Conservation (phyloP, 2,888 invertebrate genomes). For the Eurois occulta region DNA sequence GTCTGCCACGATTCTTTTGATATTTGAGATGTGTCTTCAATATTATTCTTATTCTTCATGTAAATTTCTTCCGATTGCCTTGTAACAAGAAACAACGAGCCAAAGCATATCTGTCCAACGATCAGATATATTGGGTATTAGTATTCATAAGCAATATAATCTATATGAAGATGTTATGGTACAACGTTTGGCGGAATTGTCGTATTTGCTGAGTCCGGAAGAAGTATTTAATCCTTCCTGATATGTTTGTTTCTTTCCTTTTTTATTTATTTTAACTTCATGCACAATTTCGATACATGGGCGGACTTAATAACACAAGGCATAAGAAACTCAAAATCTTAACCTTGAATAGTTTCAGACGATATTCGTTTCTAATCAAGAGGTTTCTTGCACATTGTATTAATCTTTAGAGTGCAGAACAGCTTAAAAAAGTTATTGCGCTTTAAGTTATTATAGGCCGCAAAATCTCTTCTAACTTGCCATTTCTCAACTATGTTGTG, state of each 20-base stretch:
- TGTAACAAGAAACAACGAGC: background rate
- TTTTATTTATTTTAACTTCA: too few species aligned
- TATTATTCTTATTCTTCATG: background rate
- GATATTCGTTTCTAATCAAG: background rate
- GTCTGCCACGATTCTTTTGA: too few species aligned
- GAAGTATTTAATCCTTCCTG: background rate
- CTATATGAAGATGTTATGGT: slow-evolving; percentile 9
- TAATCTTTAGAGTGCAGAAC: background rate
- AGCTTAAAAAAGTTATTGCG: background rate
- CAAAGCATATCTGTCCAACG: slow-evolving; percentile 1
- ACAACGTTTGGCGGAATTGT: background rate
- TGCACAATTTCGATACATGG: too few species aligned
- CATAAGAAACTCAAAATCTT: too few species aligned
- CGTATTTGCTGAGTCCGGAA: background rate
- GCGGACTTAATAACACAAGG: too few species aligned
- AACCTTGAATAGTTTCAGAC: background rate
- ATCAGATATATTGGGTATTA: slow-evolving; percentile 16
- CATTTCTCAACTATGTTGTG: background rate
- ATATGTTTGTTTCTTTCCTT: background rate
- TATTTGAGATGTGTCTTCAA: background rate
- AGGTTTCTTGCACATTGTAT: background rate
- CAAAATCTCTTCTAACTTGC: background rate
- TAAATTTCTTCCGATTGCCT: background rate
- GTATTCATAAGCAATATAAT: slow-evolving; percentile 31
- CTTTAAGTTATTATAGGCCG: too few species aligned